Base-by-base conservation (phyloP, 2,113 vertebrate species). In the Brachypteracias leptosomus region DNA sequence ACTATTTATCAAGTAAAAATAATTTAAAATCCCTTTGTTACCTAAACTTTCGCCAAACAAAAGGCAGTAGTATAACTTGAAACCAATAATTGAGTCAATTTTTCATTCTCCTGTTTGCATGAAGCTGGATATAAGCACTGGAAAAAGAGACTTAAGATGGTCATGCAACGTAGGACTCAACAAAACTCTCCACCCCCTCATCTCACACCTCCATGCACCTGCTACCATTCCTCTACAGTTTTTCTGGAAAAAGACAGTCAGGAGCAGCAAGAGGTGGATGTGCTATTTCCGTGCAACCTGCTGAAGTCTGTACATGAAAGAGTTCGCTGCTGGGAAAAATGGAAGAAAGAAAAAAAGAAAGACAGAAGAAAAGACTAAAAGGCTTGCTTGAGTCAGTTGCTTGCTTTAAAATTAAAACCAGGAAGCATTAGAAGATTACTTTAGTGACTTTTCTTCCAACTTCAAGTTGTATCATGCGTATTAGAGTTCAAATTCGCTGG, bases 371-470 rank as follows among this genome's bases (percentile, higher is more conserved):
- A 46, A 93, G 11, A 47, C 28, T 24, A 7, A 44, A 49, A 80
- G 42, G 36, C 11, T n/a, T 62, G 7, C 7, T 8, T 73, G 29
- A 74, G 52, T 85, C 47, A 75, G 44, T 62, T 47, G 77, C 18
- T 55, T 89, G 21, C n/a, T 88, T 77, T 63, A 86, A 46, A 90
- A 77, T 88, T 55, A 66, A 61, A 95, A 38, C 33, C 33, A 77
- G 29, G 10, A 90, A 71, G 19, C 38, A 26, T 47, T 83, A 80
- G 26, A 79, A 82, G 25, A 72, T 59, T 4, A 42, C 6, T 38
- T 71, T 15, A 83, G n/a, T 67, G 20, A 93, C 9, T 96, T 86
- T 92, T 57, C 80, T 87, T 85, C 87, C 71, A 75, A n/a, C n/a
- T 57, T 76, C 70, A 47, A 57, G 28, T 18, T 2, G 2, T 63